A percentile compares a stretch with the other conserved stretches of the same genome.
Evolutionary conservation across 2,113 vertebrate genomes (phyloP).

Genomic region (Phrynocephalus versicolor): DNA sequence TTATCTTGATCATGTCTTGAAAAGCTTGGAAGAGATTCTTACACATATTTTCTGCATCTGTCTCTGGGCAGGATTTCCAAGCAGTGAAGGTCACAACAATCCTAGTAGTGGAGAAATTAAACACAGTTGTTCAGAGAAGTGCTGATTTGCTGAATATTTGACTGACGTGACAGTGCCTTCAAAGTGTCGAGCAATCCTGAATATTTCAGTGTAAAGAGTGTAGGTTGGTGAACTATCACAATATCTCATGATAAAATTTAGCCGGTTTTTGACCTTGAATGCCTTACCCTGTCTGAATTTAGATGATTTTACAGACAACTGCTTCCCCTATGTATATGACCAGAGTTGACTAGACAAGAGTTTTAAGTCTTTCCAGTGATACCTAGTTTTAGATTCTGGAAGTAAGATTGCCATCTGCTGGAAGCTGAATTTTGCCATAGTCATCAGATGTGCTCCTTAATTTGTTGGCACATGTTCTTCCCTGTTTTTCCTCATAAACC

Average conservation of each 20-base stretch:
- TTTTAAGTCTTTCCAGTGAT: not conserved
- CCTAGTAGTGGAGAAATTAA: conserved; percentile 66
- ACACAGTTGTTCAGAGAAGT: conserved; percentile 5
- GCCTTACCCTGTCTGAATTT: not conserved
- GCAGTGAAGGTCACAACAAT: conserved; percentile 78
- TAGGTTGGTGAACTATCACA: not conserved
- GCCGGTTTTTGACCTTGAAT: not conserved
- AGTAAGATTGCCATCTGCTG: not conserved
- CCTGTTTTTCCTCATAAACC: not conserved
- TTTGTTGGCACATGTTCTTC: not conserved
- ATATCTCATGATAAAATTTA: not conserved
- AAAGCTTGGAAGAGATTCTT: conserved; percentile 76
- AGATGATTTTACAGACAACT: not conserved
- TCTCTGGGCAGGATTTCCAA: conserved; percentile 90
- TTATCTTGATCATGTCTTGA: conserved; percentile 85
- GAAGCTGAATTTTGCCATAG: no score
- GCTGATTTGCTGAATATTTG: not conserved
- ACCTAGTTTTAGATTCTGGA: not conserved
- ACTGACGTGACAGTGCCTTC: not conserved
- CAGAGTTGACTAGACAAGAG: no score
- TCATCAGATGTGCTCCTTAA: not conserved
- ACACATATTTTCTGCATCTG: conserved; percentile 82
- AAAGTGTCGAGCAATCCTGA: not conserved
- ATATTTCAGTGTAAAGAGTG: no score
- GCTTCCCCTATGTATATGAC: not conserved